Conservation (phyloP, 2,888 invertebrate species). For the Xanthorhoe designata region DNA sequence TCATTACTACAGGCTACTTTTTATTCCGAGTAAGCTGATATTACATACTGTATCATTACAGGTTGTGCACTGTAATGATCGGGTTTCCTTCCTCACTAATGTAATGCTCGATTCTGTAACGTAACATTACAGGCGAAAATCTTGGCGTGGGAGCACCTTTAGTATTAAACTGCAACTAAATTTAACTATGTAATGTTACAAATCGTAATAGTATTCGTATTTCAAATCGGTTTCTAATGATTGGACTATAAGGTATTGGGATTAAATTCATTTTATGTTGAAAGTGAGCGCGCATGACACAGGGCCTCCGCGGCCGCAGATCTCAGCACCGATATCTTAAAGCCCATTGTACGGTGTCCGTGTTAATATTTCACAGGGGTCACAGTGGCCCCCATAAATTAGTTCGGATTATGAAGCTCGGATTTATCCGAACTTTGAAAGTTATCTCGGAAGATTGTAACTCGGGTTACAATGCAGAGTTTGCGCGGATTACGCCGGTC, state of each 20-base stretch:
- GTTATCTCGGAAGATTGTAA: conserved; percentile 50
- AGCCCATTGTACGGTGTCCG: conserved; percentile 51
- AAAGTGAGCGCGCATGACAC: background rate
- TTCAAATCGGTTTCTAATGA: background rate
- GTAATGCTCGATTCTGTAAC: no score
- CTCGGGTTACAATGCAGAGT: conserved; percentile 43
- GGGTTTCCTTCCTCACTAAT: no score
- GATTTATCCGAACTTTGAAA: conserved; percentile 49
- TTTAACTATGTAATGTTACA: background rate
- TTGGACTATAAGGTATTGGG: background rate
- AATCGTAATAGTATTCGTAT: background rate
- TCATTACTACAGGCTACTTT: no score
- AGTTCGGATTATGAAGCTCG: conserved; percentile 50
- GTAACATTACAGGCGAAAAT: no score
- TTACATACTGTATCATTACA: no score
- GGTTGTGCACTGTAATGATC: no score
- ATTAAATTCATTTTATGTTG: conserved; percentile 1
- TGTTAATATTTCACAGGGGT: conserved; percentile 62
- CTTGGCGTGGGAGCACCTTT: no score
- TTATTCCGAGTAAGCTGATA: no score
- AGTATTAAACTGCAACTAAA: background rate
- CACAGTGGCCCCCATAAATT: conserved; percentile 49
- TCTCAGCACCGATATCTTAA: conserved; percentile 53
- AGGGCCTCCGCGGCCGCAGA: conserved; percentile 36
- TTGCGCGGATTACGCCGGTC: conserved; percentile 51